Evolutionary conservation across 2,888 invertebrate genomes (phyloP).

Genomic region (Melanostoma scalare): DNA sequence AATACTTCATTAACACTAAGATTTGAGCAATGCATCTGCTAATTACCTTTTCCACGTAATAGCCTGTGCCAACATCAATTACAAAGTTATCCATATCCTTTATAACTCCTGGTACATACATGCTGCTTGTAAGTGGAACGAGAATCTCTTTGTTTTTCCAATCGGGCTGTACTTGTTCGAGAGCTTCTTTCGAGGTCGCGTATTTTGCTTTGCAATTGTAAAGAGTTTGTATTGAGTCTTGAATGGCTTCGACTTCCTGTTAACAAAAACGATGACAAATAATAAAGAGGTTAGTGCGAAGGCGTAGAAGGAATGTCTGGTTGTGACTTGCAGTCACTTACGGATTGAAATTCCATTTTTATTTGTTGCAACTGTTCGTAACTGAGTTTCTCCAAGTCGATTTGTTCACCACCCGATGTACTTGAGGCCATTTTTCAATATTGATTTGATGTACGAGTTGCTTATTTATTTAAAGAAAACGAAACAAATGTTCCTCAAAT

Average conservation of each 20-base stretch:
- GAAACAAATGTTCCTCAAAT: slow-evolving; percentile 73
- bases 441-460: slow-evolving; percentile 46
- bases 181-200: slow-evolving; percentile 92
- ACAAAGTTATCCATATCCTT: slow-evolving; percentile 93
- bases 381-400: slow-evolving; percentile 91
- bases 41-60: slow-evolving; percentile 94
- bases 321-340: slow-evolving; percentile 78
- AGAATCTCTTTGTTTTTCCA: slow-evolving; percentile 92
- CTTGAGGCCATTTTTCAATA: slow-evolving; percentile 74
- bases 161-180: slow-evolving; percentile 90
- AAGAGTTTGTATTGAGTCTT: slow-evolving; percentile 93
- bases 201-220: slow-evolving; percentile 96
- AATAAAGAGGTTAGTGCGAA: slow-evolving; percentile 34
- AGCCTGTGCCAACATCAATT: slow-evolving; percentile 98
- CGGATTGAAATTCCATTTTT: slow-evolving; percentile 94
- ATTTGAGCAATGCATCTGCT: background rate
- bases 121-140: slow-evolving; percentile 97
- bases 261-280: slow-evolving; percentile 75
- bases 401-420: slow-evolving; percentile 85
- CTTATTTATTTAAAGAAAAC: slow-evolving; percentile 63
- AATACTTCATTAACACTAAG: background rate
- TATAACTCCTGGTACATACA: slow-evolving; percentile 97
- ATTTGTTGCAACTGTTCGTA: slow-evolving; percentile 91
- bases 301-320: slow-evolving; percentile 15
- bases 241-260: slow-evolving; percentile 93